A percentile compares a stretch with the other conserved stretches of the same genome.
Evolutionary conservation across 2,888 invertebrate genomes (phyloP).

Genomic region (Cyaniris semiargus): DNA sequence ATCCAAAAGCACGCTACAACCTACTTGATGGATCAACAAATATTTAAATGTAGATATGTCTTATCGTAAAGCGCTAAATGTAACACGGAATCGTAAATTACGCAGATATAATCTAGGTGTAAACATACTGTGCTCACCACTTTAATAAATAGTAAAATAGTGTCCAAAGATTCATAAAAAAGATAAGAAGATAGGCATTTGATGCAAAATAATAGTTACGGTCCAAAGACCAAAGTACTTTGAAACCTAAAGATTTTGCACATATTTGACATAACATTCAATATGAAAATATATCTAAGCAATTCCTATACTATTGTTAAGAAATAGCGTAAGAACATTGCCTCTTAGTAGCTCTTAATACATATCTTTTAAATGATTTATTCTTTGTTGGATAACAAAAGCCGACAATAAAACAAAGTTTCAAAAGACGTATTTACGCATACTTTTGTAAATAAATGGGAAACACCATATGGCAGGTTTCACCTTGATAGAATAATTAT

Average conservation of each 20-base stretch:
- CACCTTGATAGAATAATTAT: neutral
- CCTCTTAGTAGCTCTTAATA: too few species aligned
- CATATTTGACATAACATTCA: too few species aligned
- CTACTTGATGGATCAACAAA: constrained; percentile 40
- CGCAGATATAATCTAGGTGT: neutral
- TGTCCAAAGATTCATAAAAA: neutral
- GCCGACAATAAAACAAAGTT: neutral
- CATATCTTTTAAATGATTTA: too few species aligned
- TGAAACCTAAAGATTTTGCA: too few species aligned
- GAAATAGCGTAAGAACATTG: too few species aligned
- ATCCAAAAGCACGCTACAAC: constrained; percentile 47
- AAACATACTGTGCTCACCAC: neutral
- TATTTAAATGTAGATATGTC: neutral
- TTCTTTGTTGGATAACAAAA: neutral
- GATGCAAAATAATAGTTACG: too few species aligned
- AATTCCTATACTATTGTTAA: too few species aligned
- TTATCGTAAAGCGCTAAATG: neutral
- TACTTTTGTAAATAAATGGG: neutral
- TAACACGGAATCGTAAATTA: neutral
- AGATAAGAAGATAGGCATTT: neutral
- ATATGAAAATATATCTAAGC: too few species aligned
- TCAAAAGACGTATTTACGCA: neutral
- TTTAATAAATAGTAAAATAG: too few species aligned
- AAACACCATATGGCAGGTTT: neutral
- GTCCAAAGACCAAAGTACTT: too few species aligned